Conservation (phyloP, 2,113 vertebrate species). For the Trichechus manatus region DNA sequence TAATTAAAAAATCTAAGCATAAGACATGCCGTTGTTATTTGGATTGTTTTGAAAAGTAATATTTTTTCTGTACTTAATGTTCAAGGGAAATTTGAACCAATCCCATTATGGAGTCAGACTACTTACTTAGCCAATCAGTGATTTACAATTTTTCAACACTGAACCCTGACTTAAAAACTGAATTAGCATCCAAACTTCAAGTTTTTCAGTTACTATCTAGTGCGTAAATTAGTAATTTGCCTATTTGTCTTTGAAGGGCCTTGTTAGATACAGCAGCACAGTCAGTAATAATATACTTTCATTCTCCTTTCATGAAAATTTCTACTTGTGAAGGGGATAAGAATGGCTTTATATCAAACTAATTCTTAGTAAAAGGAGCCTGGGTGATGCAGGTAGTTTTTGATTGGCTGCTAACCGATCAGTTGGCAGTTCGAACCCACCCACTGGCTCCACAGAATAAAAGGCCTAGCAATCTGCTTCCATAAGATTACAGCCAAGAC, state of each 20-base stretch:
- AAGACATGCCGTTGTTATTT: neutral
- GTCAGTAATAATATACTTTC: neutral
- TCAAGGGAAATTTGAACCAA: slow-evolving; percentile 18
- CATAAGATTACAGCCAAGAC: neutral
- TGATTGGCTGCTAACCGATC: too few species aligned
- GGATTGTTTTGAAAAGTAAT: neutral
- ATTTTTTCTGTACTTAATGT: neutral
- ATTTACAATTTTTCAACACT: slow-evolving; percentile 4
- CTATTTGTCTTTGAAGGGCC: neutral
- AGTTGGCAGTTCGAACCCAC: neutral
- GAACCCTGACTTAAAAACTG: neutral
- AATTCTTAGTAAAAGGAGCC: neutral
- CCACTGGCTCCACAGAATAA: neutral
- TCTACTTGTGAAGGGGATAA: neutral
- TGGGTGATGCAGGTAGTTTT: neutral
- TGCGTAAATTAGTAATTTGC: neutral
- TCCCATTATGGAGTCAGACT: neutral
- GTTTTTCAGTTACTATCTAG: neutral
- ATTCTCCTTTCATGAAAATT: slow-evolving; percentile 48
- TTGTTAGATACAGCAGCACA: neutral
- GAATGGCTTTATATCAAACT: neutral
- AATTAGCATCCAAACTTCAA: neutral
- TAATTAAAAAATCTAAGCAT: neutral
- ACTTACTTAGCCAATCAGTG: neutral
- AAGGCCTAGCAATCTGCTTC: neutral